Evolutionary conservation across 1,140 invertebrate species (phyloP).

Genomic region (Brachionus rubens): DNA sequence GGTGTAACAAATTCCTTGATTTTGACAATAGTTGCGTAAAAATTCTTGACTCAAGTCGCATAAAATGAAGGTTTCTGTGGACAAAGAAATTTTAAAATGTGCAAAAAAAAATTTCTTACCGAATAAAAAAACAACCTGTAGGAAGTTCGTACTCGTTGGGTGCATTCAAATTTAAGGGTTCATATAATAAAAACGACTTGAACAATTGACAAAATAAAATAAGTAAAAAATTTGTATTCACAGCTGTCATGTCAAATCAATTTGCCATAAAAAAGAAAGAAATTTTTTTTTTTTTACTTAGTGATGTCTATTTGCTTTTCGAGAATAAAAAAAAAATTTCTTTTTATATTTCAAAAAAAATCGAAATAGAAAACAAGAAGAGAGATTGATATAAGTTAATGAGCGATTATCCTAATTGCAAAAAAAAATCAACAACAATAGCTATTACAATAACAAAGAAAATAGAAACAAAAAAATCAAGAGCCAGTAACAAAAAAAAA

Average conservation of each 20-base stretch:
- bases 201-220: not conserved
- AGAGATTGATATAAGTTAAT: constrained; percentile 36
- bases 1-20: constrained; percentile 38
- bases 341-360: constrained; percentile 4
- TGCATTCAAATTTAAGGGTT: constrained; percentile 13
- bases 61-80: constrained; percentile 27
- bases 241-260: too few species aligned
- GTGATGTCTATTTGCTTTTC: constrained; percentile 8
- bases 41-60: constrained; percentile 39
- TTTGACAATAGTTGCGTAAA: constrained; percentile 20
- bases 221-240: too few species aligned
- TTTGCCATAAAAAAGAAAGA: too few species aligned
- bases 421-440: constrained; percentile 10
- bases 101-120: not conserved
- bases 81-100: not conserved
- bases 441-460: too few species aligned
- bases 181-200: not conserved
- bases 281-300: not conserved
- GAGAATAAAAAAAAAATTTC: not conserved
- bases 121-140: not conserved
- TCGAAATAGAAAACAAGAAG: not conserved
- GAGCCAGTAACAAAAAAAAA: too few species aligned
- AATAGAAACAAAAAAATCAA: too few species aligned
- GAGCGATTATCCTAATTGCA: constrained; percentile 28
- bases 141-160: not conserved